These are phyloP conservation scores for Acrossocheilus wenchowensis DNA, from an alignment of 2,797 vertebrate genomes.

Conservation along the genomic window DNA sequence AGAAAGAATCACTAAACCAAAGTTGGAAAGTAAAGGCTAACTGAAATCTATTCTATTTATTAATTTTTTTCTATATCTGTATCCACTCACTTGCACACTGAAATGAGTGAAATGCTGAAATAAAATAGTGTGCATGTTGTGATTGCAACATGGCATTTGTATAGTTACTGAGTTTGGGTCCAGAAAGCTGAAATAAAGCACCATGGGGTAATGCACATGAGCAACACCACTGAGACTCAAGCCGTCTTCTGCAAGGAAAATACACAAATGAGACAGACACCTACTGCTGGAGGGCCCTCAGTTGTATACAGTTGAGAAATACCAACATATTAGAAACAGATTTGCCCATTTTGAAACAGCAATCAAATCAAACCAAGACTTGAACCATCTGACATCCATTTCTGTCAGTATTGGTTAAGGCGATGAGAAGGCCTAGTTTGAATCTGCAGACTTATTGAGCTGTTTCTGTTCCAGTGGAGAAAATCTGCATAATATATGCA, in stretches of 20 bases:
- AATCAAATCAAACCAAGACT: not conserved
- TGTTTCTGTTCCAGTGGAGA: not conserved
- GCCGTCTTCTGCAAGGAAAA: not conserved
- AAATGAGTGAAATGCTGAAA: not conserved
- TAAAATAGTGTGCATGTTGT: not conserved
- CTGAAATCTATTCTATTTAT: not conserved
- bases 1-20: not conserved
- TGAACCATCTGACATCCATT: not conserved
- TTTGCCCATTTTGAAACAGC: not conserved
- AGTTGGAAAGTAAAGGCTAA: not conserved
- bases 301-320: not conserved
- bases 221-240: not conserved
- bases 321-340: conserved; percentile 12
- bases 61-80: not conserved
- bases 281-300: not conserved
- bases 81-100: not conserved
- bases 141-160: not conserved
- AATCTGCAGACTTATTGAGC: not conserved
- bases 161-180: not conserved
- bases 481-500: not conserved
- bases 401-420: not conserved
- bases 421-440: not conserved
- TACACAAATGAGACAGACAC: not conserved
- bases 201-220: not conserved
- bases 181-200: not conserved